Conservation (phyloP, 2,797 vertebrate species). For the Chromis chromis region DNA sequence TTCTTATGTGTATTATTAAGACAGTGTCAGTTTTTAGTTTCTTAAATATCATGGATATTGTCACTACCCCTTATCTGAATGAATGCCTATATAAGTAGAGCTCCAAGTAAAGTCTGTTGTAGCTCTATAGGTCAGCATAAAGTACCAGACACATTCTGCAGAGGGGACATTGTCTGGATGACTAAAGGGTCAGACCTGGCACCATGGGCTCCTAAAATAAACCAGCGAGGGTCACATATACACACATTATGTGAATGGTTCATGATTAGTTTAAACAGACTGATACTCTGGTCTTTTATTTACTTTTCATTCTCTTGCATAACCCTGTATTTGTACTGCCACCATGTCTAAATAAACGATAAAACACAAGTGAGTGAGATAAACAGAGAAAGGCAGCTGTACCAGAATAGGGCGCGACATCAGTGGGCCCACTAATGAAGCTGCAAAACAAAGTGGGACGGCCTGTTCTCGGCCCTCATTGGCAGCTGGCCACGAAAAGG, state of each 20-base stretch:
- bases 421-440: constrained; percentile 30
- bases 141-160: constrained; percentile 2
- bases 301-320: background rate
- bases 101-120: too few species aligned
- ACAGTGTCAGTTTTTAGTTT: too few species aligned
- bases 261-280: background rate
- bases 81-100: too few species aligned
- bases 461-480: constrained; percentile 50
- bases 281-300: background rate
- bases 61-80: too few species aligned
- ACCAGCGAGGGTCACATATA: constrained; percentile 6
- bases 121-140: background rate
- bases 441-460: constrained; percentile 48
- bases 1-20: too few species aligned
- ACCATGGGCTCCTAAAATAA: constrained; percentile 51
- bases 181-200: constrained; percentile 51
- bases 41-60: too few species aligned
- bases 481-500: constrained; percentile 60
- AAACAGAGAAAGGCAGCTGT: constrained; percentile 4
- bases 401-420: constrained; percentile 3
- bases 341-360: background rate
- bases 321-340: background rate
- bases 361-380: background rate
- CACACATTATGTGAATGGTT: background rate
- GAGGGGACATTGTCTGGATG: constrained; percentile 56